Evolutionary conservation across 1,140 invertebrate species (phyloP).

Genomic region (Lucilia cuprina): DNA sequence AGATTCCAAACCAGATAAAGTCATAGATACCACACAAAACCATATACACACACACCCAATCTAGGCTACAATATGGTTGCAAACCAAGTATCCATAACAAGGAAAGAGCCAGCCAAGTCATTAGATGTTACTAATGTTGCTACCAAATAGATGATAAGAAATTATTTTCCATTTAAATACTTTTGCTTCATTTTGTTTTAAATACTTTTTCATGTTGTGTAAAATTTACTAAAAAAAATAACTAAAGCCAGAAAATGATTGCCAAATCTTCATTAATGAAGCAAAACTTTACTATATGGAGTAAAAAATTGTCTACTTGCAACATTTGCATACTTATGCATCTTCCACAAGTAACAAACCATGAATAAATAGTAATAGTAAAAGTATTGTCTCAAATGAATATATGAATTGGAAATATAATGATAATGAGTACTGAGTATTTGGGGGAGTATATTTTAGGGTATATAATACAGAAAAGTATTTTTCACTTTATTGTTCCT

Average conservation of each 20-base stretch:
- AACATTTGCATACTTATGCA: background rate
- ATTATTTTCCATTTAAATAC: background rate
- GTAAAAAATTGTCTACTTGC: background rate
- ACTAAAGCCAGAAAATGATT: no score
- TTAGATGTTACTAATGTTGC: slow-evolving; percentile 9
- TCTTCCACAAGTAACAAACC: background rate
- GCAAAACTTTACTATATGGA: background rate
- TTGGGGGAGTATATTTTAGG: no score
- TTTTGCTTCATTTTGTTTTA: background rate
- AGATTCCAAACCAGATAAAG: background rate
- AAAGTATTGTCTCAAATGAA: background rate
- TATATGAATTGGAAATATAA: no score
- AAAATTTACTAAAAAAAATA: background rate
- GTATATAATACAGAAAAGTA: no score
- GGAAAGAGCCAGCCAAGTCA: background rate
- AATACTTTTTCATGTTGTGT: background rate
- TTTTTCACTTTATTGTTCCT: no score
- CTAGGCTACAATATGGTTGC: background rate
- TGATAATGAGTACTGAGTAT: no score
- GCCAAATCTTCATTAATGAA: background rate
- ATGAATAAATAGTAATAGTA: background rate
- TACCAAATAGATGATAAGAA: background rate
- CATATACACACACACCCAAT: background rate
- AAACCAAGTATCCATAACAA: background rate
- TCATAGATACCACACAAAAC: background rate